Conservation (phyloP, 2,888 invertebrate species). For the Hetaerina titia region DNA sequence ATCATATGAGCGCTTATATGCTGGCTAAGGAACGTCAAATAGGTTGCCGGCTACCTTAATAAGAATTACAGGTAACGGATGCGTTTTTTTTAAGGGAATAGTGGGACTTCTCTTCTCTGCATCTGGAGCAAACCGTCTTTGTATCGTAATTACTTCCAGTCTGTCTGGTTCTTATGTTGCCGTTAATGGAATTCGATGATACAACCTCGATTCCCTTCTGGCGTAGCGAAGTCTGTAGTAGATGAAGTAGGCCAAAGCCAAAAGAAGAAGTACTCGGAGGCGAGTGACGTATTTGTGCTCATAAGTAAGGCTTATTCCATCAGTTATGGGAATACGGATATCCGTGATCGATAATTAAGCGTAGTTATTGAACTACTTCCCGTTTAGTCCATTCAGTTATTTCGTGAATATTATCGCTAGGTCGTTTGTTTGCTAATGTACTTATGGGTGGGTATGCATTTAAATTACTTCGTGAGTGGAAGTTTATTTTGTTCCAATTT, state of each 20-base stretch:
- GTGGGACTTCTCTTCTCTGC: neutral
- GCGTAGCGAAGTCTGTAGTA: neutral
- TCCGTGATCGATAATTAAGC: neutral
- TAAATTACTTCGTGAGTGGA: too few relatives aligned
- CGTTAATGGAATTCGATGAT: slow-evolving; percentile 1
- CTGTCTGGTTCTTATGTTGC: neutral
- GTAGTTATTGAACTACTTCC: too few relatives aligned
- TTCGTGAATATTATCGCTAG: too few relatives aligned
- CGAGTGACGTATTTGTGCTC: neutral
- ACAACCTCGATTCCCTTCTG: neutral
- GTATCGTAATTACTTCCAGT: slow-evolving; percentile 28
- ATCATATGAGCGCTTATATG: neutral
- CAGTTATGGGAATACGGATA: neutral
- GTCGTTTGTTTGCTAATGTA: too few relatives aligned
- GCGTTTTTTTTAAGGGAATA: neutral
- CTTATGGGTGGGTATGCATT: too few relatives aligned
- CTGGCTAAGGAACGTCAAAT: neutral
- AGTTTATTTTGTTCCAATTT: too few relatives aligned
- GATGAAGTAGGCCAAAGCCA: neutral
- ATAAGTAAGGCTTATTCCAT: neutral
- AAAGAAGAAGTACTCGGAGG: neutral
- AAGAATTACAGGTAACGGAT: neutral
- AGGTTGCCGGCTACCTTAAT: neutral
- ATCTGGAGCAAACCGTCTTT: slow-evolving; percentile 5
- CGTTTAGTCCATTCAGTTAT: too few relatives aligned